Percentiles rank a stretch among this genome's conserved stretches.
Evolutionary conservation across 2,888 invertebrate genomes (phyloP).

Genomic region (Drosophila pseudotalamancana): DNA sequence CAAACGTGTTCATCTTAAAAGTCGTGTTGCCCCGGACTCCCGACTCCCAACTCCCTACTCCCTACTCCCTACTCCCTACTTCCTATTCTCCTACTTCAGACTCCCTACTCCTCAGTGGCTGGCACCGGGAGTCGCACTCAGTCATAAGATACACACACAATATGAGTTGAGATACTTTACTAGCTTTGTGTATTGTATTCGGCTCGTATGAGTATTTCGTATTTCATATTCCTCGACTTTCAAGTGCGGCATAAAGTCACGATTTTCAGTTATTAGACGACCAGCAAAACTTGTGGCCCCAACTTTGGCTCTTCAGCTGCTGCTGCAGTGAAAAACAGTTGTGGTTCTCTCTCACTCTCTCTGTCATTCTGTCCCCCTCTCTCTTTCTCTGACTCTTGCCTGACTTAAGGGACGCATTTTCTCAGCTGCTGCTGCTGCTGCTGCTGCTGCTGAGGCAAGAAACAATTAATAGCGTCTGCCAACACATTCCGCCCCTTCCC

Average conservation of each 20-base stretch:
- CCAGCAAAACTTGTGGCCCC: conserved; percentile 53
- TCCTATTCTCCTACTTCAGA: neutral
- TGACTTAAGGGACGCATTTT: conserved; percentile 69
- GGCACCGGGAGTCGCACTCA: conserved; percentile 23
- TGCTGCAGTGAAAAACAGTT: conserved; percentile 35
- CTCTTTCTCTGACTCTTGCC: conserved; percentile 22
- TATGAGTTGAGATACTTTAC: conserved; percentile 46
- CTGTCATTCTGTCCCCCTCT: conserved; percentile 3
- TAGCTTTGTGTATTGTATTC: conserved; percentile 37
- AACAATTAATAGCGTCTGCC: conserved; percentile 78
- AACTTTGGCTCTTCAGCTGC: conserved; percentile 34
- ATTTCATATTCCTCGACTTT: conserved; percentile 43
- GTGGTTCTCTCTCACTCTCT: too few species aligned
- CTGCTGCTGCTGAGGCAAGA: too few species aligned
- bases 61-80: neutral
- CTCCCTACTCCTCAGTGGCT: conserved; percentile 6
- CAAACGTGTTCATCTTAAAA: conserved; percentile 72
- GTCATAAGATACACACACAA: conserved; percentile 39
- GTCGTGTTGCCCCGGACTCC: conserved; percentile 55
- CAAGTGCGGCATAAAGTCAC: conserved; percentile 77
- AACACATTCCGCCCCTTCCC: conserved; percentile 20
- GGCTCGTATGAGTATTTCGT: conserved; percentile 27
- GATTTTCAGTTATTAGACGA: conserved; percentile 77
- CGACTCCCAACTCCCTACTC: neutral
- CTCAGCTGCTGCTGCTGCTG: conserved; percentile 62